A percentile compares a stretch with the other conserved stretches of the same genome.
phyloP scores from a whole-genome alignment of 2,797 vertebrate genomes.

The Paramormyrops hopkinsi region DNA sequence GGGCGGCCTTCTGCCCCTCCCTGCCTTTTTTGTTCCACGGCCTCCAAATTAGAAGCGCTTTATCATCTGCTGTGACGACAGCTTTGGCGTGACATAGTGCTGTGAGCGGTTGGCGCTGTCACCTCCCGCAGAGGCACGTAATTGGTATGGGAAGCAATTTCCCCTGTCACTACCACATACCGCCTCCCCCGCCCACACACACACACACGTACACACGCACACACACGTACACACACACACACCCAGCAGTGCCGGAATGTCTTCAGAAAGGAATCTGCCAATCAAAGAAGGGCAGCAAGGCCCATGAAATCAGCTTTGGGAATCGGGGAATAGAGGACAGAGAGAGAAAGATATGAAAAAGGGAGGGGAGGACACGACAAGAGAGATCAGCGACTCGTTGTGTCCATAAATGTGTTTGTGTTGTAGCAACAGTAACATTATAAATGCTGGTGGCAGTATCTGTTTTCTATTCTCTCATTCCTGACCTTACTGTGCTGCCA shows the following conservation, averaged over 20 bases:
- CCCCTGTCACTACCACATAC: background rate
- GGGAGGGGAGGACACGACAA: background rate
- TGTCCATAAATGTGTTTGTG: background rate
- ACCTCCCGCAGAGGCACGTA: background rate
- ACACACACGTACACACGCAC: background rate
- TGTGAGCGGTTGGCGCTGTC: background rate
- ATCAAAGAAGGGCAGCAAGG: background rate
- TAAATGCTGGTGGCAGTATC: background rate
- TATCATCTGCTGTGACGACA: background rate
- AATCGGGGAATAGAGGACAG: background rate
- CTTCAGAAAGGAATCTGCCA: background rate
- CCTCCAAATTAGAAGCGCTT: background rate
- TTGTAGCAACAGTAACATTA: background rate
- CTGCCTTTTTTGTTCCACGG: background rate
- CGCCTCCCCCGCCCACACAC: background rate
- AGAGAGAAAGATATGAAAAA: background rate
- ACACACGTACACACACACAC: background rate
- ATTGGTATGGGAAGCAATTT: slow-evolving; percentile 2
- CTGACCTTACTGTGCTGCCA: background rate
- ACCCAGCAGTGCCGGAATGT: background rate
- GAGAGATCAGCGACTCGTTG: background rate
- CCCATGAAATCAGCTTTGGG: background rate
- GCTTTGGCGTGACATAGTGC: background rate
- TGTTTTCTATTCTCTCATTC: background rate
- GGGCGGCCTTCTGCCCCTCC: background rate